Base-by-base conservation (phyloP, 23 tunicate genomes). In the Trididemnum clinides region DNA sequence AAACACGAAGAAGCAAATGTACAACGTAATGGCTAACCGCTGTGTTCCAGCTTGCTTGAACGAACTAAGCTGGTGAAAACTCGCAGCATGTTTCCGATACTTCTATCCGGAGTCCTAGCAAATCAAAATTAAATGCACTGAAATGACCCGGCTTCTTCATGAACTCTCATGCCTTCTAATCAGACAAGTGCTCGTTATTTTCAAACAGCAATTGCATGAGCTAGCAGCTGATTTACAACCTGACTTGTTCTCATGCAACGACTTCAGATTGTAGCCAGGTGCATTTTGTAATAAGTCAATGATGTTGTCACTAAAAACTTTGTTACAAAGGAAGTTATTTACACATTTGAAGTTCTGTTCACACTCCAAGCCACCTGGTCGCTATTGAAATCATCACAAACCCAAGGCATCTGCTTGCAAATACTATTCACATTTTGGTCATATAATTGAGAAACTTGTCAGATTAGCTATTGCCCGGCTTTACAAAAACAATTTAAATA, bases 131-230 rank as follows among this genome's bases (percentile, higher is more conserved):
- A 15, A 66, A 66, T 31, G 75, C 6, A 66, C 75, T 66, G 37
- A 6, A 37, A 5, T 66, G 75, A 66, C 10, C 75, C 21, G 26
- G 7, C 5, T 31, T 4, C 54, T 44, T 6, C 36, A 6, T n/a
- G 75, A 23, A 32, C 75, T 66, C 75, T 31, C 75, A 66, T 66
- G 75, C 7, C 75, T 66, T 66, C 75, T 66, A 66, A 62, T 44
- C 54, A n/a, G 54, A 44, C 54, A 15, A 15, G 54, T 7, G 15
- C 54, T 10, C 54, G 54, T 44, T 15, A 10, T 7, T 44, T 44
- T 44, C 54, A 15, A n/a, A 15, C 54, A 15, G 54, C 54, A 44
- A 44, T 44, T 44, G 10, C 54, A 44, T 44, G 12, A 7, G 10
- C 12, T 44, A 10, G 54, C 54, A 15, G 15, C 15, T 44, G 54